These are phyloP conservation scores for Radopholus similis DNA, from an alignment of 1,140 invertebrate species.

Conservation along the genomic window DNA sequence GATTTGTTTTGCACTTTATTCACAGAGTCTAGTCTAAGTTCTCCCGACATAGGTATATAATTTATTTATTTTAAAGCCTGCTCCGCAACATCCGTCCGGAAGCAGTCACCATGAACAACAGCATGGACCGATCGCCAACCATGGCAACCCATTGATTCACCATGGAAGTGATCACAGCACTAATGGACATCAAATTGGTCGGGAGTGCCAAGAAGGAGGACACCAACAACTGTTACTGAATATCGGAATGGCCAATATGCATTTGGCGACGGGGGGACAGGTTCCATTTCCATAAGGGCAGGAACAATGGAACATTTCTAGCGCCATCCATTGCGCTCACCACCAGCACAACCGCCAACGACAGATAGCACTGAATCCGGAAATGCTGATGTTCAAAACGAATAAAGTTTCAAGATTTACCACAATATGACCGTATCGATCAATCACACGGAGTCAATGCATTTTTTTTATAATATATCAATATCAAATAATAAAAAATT, in stretches of 20 bases:
- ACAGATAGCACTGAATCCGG: neutral
- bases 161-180: neutral
- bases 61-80: neutral
- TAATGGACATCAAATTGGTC: neutral
- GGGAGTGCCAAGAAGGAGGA: neutral
- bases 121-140: no score
- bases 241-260: neutral
- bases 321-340: conserved; percentile 1
- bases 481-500: no score
- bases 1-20: neutral
- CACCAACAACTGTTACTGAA: neutral
- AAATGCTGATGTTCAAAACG: conserved; percentile 1
- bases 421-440: no score
- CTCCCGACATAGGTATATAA: neutral
- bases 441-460: no score
- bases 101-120: neutral
- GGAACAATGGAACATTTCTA: neutral
- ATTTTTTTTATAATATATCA: no score
- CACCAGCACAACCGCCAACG: neutral
- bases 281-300: neutral
- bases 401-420: neutral
- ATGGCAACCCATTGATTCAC: no score
- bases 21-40: neutral
- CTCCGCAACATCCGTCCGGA: neutral
- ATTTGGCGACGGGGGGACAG: neutral